Evolutionary conservation across 2,113 vertebrate species (phyloP).

Genomic region (Oenanthe oenanthe): DNA sequence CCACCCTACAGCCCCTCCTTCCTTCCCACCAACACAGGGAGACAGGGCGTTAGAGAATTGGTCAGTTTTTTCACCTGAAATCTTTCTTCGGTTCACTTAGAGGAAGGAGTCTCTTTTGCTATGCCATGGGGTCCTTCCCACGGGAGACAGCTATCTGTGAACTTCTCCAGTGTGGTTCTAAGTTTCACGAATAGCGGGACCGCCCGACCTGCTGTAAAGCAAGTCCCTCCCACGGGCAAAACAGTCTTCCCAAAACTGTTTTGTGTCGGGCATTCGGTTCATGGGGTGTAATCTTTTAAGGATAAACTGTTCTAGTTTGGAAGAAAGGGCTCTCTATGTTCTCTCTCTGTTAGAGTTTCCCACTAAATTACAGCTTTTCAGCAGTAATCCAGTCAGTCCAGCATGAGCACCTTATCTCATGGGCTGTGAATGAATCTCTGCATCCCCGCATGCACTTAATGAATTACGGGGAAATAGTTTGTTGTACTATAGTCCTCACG

Average conservation of each 20-base stretch:
- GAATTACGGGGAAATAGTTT: background rate
- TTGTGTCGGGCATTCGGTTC: background rate
- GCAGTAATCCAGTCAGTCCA: background rate
- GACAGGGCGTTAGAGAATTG: background rate
- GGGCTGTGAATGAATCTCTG: background rate
- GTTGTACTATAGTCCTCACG: background rate
- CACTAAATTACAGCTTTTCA: background rate
- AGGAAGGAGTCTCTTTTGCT: background rate
- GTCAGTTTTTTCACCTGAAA: background rate
- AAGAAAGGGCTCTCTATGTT: background rate
- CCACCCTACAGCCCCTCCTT: background rate
- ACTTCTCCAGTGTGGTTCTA: background rate
- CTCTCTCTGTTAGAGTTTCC: background rate
- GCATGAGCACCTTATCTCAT: background rate
- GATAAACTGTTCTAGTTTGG: background rate
- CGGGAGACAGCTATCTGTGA: background rate
- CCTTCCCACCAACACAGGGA: background rate
- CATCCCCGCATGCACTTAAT: background rate
- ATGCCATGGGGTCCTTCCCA: background rate
- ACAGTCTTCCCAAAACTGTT: background rate
- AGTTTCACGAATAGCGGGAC: background rate
- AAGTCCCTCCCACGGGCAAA: background rate
- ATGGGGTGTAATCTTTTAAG: background rate
- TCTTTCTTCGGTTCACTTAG: background rate
- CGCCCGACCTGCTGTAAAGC: rapidly evolving